phyloP scores from a whole-genome alignment of 1,140 invertebrate species.

The Lethrus apterus region DNA sequence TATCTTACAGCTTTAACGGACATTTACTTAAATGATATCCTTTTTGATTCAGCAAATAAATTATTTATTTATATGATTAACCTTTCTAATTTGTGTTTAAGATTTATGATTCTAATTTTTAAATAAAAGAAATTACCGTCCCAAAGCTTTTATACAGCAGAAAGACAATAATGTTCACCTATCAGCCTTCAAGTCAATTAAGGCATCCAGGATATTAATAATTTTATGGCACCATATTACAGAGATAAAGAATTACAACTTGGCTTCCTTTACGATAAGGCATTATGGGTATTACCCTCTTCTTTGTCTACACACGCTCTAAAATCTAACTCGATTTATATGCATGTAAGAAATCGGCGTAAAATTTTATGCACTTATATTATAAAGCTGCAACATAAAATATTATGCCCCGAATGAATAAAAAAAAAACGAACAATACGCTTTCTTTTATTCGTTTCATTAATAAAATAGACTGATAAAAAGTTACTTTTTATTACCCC shows the following conservation, averaged over 20 bases:
- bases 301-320: constrained; percentile 18
- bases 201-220: constrained; percentile 36
- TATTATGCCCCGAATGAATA: constrained; percentile 20
- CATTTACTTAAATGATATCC: too few species aligned
- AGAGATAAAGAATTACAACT: constrained; percentile 39
- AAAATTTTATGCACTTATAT: constrained; percentile 28
- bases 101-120: too few species aligned
- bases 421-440: constrained; percentile 21
- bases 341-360: constrained; percentile 23
- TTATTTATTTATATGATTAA: too few species aligned
- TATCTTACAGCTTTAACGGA: not conserved
- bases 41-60: too few species aligned
- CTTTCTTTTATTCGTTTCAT: constrained; percentile 26
- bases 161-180: constrained; percentile 32
- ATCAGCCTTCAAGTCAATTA: constrained; percentile 35
- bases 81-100: too few species aligned
- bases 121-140: too few species aligned
- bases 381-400: constrained; percentile 28
- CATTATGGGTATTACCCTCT: constrained; percentile 18
- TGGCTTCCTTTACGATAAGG: constrained; percentile 28
- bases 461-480: constrained; percentile 27
- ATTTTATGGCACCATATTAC: constrained; percentile 33
- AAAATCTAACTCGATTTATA: constrained; percentile 25
- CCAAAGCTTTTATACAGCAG: too few species aligned
- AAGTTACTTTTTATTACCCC: constrained; percentile 15